These are phyloP conservation scores for Idaea biselata DNA, from an alignment of 2,888 invertebrate species.

Conservation along the genomic window DNA sequence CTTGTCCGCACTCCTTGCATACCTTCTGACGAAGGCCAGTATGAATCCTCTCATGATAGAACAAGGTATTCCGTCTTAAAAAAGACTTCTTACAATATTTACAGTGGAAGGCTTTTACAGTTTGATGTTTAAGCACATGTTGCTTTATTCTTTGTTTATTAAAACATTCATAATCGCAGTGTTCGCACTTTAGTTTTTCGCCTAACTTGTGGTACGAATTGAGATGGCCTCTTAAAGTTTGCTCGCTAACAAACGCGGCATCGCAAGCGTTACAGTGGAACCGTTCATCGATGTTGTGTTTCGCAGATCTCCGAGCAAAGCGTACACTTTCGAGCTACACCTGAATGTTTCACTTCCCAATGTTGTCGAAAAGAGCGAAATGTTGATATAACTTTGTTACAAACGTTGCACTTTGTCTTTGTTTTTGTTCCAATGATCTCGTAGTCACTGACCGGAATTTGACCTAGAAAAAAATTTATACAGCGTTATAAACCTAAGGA, in stretches of 20 bases:
- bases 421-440: background rate
- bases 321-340: background rate
- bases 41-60: constrained; percentile 31
- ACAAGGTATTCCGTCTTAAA: constrained; percentile 19
- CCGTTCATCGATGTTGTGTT: background rate
- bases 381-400: background rate
- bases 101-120: constrained; percentile 29
- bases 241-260: constrained; percentile 7
- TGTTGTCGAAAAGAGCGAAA: background rate
- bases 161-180: constrained; percentile 16
- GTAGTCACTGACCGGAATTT: background rate
- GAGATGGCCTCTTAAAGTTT: background rate
- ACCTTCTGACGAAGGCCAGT: constrained; percentile 25
- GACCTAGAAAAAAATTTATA: background rate
- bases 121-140: constrained; percentile 11
- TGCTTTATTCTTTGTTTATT: too few relatives aligned
- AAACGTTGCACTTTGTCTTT: background rate
- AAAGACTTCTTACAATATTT: constrained; percentile 44
- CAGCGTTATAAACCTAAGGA: too few relatives aligned
- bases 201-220: constrained; percentile 7
- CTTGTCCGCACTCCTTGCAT: constrained; percentile 32
- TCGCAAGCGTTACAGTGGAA: constrained; percentile 17
- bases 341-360: background rate
- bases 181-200: constrained; percentile 35
- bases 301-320: background rate